These are phyloP conservation scores for Acanthisitta chloris DNA, from an alignment of 2,113 vertebrate genomes.

Conservation along the genomic window DNA sequence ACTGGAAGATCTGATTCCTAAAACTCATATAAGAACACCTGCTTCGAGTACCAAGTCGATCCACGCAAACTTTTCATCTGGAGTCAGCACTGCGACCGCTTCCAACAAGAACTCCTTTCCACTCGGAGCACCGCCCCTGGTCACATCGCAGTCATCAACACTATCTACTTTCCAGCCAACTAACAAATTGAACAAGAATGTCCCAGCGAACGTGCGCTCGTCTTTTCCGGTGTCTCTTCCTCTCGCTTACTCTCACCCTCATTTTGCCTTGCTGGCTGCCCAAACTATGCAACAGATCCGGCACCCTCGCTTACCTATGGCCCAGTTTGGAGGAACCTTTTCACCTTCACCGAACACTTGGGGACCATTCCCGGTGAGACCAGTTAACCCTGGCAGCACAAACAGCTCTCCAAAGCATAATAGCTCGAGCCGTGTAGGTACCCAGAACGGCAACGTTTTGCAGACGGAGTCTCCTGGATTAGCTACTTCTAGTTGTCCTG, in stretches of 20 bases:
- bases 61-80: conserved; percentile 84
- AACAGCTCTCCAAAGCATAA: conserved; percentile 97
- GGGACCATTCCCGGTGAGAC: conserved; percentile 97
- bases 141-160: conserved; percentile 87
- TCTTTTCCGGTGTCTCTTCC: conserved; percentile 93
- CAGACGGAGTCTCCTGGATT: conserved; percentile 72
- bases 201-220: conserved; percentile 88
- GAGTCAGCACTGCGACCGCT: conserved; percentile 80
- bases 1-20: conserved; percentile 96
- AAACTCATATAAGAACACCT: conserved; percentile 94
- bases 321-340: conserved; percentile 96
- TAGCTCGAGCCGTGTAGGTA: conserved; percentile 70
- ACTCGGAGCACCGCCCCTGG: conserved; percentile 82
- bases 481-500: conserved; percentile 71
- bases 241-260: conserved; percentile 93
- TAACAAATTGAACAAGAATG: conserved; percentile 89
- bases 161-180: conserved; percentile 86
- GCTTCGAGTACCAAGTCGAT: conserved; percentile 84
- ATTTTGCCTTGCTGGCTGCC: conserved; percentile 93
- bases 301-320: conserved; percentile 96
- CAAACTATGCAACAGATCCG: conserved; percentile 99
- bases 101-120: conserved; percentile 88
- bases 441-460: conserved; percentile 73
- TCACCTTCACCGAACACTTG: conserved; percentile 92
- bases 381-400: conserved; percentile 92